Evolutionary conservation across 1,140 invertebrate species (phyloP).

Genomic region (Helicorthomorpha holstii): DNA sequence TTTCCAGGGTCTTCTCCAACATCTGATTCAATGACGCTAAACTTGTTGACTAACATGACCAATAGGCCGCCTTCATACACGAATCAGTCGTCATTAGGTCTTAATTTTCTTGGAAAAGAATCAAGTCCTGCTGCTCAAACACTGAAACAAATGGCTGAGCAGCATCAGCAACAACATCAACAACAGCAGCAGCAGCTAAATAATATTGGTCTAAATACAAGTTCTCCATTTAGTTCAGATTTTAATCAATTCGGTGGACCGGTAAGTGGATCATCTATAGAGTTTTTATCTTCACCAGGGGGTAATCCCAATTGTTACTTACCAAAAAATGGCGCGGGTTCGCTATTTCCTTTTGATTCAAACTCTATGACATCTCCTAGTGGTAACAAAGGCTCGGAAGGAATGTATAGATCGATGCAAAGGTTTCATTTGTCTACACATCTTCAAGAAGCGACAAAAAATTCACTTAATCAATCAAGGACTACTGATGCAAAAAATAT

Average conservation of each 20-base stretch:
- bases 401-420: no score
- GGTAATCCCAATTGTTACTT: not conserved
- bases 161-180: constrained; percentile 73
- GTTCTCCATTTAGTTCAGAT: constrained; percentile 4
- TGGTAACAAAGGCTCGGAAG: no score
- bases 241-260: not conserved
- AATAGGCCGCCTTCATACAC: constrained; percentile 6
- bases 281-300: not conserved
- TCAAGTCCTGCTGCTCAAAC: constrained; percentile 73
- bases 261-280: not conserved
- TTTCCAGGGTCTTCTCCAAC: no score
- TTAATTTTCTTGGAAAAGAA: constrained; percentile 19
- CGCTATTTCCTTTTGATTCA: not conserved
- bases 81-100: constrained; percentile 9
- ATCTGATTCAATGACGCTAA: not conserved
- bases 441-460: no score
- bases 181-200: constrained; percentile 15
- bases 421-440: constrained; percentile 9
- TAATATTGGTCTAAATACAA: constrained; percentile 4
- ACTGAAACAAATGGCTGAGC: constrained; percentile 87
- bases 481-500: no score
- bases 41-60: constrained; percentile 10
- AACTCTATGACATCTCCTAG: not conserved
- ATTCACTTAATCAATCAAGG: no score
- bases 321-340: not conserved